Evolutionary conservation across 2,113 vertebrate species (phyloP), one percentile per base, ranked within the genome.

Genomic region (Sphyrna mokarran): DNA sequence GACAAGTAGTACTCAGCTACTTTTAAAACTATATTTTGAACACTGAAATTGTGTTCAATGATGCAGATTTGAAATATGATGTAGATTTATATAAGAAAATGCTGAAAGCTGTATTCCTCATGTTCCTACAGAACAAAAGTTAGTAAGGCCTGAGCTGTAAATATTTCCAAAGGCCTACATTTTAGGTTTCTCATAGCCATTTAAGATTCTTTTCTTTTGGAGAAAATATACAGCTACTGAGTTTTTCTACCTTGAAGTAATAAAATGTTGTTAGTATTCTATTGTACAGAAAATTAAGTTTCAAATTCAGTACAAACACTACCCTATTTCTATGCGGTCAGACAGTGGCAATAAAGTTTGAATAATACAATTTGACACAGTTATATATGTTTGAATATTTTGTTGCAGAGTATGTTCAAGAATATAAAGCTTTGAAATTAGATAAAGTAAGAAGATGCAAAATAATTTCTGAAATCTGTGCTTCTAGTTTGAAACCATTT

Each of bases 391-490:
- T 94, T 22, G n/a, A 40, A 40, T 94, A 66, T 33, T 66, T 43
- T 94, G 23, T 94, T 37, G 22, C 4, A 14, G 20, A 70, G 20
- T 33, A 93, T 70, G 33, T 94, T 43, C 40, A 94, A 93, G 23
- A 5, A 1, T 10, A 1, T 94, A 72, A 70, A 94, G 40, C 8
- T 37, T 58, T 89, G 0, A 23, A 58, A 18, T 89, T 89, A 23
- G 86, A 58, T 89, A 23, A 10, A 89, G 11, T 48, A 72, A 1
- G 10, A 29, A 26, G 14, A 66, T 9, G 87, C 20, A 33, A 90
- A 61, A 61, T 90, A n/a, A 90, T 89, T 87, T n/a, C 61, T 40
- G 63, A 94, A 68, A 23, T 94, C 69, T 94, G 33, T 94, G 9
- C n/a, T 69, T 18, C 18, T 66, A 3, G 33, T 93, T 61, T 68